These are phyloP conservation scores for Erpobdella octoculata DNA, from an alignment of 2,888 invertebrate species.

Conservation along the genomic window DNA sequence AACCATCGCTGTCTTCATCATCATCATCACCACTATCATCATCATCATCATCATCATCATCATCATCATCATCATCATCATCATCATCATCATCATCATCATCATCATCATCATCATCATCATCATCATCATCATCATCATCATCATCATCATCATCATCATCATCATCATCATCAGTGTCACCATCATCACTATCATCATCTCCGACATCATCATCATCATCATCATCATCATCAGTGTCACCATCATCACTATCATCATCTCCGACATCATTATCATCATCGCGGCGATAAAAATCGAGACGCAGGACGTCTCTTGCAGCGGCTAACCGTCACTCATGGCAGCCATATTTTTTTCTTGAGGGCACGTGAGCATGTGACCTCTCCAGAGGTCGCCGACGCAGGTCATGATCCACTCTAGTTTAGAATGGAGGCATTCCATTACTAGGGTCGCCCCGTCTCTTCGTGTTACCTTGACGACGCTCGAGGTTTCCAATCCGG, in stretches of 20 bases:
- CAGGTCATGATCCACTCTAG: background rate
- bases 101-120: background rate
- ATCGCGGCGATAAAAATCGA: no score
- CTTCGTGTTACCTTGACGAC: background rate
- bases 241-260: no score
- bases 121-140: background rate
- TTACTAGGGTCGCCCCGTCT: background rate
- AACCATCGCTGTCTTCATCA: no score
- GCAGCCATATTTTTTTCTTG: background rate
- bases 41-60: background rate
- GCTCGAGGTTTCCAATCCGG: background rate
- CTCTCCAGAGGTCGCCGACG: background rate
- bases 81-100: background rate
- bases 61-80: background rate
- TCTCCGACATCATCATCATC: background rate
- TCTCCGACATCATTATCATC: no score
- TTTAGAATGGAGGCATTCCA: background rate
- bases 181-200: no score
- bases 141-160: background rate
- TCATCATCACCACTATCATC: background rate
- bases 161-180: background rate
- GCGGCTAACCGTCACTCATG: conserved; percentile 6
- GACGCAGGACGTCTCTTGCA: no score
- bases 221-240: background rate
- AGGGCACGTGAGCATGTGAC: background rate